These are phyloP conservation scores for Cheilinus undulatus DNA, from an alignment of 2,113 vertebrate species.

Conservation along the genomic window DNA sequence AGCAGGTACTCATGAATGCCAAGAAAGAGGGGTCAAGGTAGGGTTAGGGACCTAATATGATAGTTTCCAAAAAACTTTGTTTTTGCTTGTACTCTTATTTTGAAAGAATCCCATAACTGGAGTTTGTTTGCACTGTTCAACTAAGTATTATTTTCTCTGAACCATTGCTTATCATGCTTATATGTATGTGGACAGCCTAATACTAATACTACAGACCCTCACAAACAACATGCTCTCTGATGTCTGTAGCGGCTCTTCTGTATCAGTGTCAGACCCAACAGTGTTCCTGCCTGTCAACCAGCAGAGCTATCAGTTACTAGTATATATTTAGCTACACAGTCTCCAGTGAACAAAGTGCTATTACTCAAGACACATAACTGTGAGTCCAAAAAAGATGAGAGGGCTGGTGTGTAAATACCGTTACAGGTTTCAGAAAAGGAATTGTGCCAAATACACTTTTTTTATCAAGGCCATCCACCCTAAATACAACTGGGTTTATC, in stretches of 20 bases:
- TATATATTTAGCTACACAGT: constrained; percentile 63
- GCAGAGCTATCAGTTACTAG: constrained; percentile 55
- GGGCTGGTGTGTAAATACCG: background rate
- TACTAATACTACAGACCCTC: background rate
- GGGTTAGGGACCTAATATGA: background rate
- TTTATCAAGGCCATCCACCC: no score
- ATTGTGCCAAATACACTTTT: no score
- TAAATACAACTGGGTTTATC: no score
- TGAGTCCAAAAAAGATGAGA: constrained; percentile 1
- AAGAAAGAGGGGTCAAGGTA: constrained; percentile 30
- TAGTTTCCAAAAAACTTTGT: constrained; percentile 1
- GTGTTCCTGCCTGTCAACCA: constrained; percentile 39
- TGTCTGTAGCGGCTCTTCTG: constrained; percentile 31
- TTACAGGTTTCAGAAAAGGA: no score
- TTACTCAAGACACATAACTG: constrained; percentile 26
- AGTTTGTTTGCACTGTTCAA: background rate
- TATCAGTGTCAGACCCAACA: constrained; percentile 41
- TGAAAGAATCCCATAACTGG: background rate
- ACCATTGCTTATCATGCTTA: background rate
- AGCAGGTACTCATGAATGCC: constrained; percentile 37
- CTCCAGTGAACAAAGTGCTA: constrained; percentile 57
- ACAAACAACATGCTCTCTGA: background rate
- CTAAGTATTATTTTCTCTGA: background rate
- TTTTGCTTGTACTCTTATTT: background rate
- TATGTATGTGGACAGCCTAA: background rate